These are phyloP conservation scores for Myiotriccus ornatus DNA, from an alignment of 2,797 vertebrate genomes.

Conservation along the genomic window DNA sequence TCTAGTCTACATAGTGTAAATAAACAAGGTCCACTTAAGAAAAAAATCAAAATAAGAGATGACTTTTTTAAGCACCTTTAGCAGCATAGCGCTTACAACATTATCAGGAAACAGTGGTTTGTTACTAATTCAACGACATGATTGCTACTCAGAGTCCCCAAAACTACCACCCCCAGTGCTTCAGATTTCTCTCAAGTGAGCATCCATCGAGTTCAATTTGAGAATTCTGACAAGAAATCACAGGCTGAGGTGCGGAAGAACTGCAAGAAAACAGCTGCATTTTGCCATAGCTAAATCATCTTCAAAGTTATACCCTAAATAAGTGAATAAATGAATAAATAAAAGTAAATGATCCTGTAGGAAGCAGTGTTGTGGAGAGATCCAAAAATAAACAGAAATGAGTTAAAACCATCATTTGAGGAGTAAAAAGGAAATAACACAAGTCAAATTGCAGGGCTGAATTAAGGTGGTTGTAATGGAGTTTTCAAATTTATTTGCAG, in stretches of 20 bases:
- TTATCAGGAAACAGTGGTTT: background rate
- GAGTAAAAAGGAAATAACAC: conserved; percentile 67
- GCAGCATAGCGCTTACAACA: accelerated
- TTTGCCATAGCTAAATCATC: background rate
- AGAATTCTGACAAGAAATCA: background rate
- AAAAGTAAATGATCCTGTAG: background rate
- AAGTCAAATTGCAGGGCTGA: conserved; percentile 64
- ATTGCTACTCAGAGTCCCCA: background rate
- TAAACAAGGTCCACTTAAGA: background rate
- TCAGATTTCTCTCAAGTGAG: background rate
- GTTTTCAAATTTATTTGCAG: conserved; percentile 71
- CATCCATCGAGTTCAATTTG: background rate
- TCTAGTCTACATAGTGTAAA: background rate
- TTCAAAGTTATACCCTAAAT: background rate
- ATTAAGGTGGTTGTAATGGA: conserved; percentile 65
- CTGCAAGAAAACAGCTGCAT: background rate
- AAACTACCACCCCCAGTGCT: background rate
- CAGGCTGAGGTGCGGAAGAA: background rate
- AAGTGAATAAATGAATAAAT: background rate
- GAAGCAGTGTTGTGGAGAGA: background rate
- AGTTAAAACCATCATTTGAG: conserved; percentile 36
- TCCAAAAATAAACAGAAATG: conserved; percentile 21
- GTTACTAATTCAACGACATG: background rate
- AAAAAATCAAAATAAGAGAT: background rate
- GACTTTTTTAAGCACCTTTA: background rate